These are phyloP conservation scores for Alviniconcha marisindica DNA, from an alignment of 1,140 invertebrate species.

Conservation along the genomic window DNA sequence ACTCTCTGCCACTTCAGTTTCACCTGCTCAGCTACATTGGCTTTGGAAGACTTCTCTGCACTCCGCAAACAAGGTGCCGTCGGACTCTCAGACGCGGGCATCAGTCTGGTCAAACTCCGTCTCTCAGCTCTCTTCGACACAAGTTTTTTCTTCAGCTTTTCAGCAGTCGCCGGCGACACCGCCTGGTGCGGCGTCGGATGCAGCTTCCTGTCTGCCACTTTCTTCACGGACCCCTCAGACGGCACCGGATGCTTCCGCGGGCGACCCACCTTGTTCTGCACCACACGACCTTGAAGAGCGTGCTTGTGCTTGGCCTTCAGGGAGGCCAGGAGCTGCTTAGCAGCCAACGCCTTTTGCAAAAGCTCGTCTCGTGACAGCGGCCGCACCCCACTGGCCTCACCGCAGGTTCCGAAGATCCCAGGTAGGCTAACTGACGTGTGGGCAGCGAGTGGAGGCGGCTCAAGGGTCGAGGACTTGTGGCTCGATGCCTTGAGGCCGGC, in stretches of 20 bases:
- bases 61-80: background rate
- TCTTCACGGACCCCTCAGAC: background rate
- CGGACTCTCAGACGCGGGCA: too few species aligned
- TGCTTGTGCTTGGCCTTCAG: slow-evolving; percentile 38
- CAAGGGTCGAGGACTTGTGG: background rate
- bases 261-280: slow-evolving; percentile 21
- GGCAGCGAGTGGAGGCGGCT: background rate
- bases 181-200: background rate
- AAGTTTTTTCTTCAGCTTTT: background rate
- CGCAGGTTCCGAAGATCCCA: background rate
- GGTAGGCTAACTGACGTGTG: background rate
- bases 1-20: background rate
- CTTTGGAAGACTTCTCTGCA: background rate
- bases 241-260: slow-evolving; percentile 9
- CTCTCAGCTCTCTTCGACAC: background rate
- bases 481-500: background rate
- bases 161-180: background rate
- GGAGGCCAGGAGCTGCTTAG: slow-evolving; percentile 29
- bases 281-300: slow-evolving; percentile 29
- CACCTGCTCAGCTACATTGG: background rate
- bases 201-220: background rate
- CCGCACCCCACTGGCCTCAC: background rate
- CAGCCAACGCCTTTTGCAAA: slow-evolving; percentile 23
- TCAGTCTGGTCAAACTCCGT: background rate
- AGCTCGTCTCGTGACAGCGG: slow-evolving; percentile 4